Percentiles rank a stretch among this genome's conserved stretches.
Evolutionary conservation across 1,140 invertebrate genomes (phyloP).

Genomic region (Agrilus planipennis): DNA sequence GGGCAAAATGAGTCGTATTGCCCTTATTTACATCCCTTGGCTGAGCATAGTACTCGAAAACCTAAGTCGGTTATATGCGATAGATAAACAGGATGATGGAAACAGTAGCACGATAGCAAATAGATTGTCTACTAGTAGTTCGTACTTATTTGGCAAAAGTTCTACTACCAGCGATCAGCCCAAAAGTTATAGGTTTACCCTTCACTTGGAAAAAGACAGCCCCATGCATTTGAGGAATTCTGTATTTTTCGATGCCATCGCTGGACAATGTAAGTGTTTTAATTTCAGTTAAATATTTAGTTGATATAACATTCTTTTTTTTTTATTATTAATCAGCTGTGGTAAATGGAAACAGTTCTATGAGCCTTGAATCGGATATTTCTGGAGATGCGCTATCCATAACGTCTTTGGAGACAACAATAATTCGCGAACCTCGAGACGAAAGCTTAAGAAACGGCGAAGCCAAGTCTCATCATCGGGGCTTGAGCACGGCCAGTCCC

Average conservation of each 20-base stretch:
- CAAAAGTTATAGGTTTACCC: conserved; percentile 34
- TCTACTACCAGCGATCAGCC: conserved; percentile 25
- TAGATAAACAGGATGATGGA: conserved; percentile 24
- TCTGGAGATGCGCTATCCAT: conserved; percentile 47
- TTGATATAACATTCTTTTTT: conserved; percentile 10
- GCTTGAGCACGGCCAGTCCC: conserved; percentile 42
- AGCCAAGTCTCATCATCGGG: conserved; percentile 35
- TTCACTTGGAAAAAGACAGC: conserved; percentile 44
- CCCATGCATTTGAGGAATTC: conserved; percentile 55
- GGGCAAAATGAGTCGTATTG: conserved; percentile 73
- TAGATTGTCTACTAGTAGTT: conserved; percentile 37
- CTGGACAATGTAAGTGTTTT: conserved; percentile 47
- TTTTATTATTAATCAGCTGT: conserved; percentile 33
- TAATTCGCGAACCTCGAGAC: conserved; percentile 37
- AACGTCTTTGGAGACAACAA: conserved; percentile 48
- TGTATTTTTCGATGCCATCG: conserved; percentile 64
- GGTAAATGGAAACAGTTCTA: conserved; percentile 40
- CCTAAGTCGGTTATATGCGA: conserved; percentile 46
- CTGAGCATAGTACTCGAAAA: conserved; percentile 77
- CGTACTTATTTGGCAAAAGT: conserved; percentile 26
- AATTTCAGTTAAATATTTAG: neutral
- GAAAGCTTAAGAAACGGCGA: conserved; percentile 27
- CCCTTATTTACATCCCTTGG: conserved; percentile 82
- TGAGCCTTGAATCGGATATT: conserved; percentile 50
- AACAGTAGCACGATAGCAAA: conserved; percentile 35